Evolutionary conservation across 2,797 vertebrate genomes (phyloP).

Genomic region (Artibeus lituratus): DNA sequence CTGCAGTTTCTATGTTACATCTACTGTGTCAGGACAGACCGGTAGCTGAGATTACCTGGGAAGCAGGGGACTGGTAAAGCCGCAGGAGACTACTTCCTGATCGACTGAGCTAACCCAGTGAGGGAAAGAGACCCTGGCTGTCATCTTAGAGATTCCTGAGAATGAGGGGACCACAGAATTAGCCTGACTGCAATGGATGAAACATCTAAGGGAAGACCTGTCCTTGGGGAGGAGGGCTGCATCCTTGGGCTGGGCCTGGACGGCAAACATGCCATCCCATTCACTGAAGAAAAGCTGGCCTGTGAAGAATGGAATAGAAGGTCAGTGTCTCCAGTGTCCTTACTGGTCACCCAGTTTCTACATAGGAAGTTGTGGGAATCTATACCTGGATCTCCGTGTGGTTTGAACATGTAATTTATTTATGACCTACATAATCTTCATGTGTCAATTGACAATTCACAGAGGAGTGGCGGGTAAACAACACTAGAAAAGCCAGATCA

Average conservation of each 20-base stretch:
- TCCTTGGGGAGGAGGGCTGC: neutral
- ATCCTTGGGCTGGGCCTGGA: neutral
- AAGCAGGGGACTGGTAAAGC: neutral
- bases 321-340: accelerated
- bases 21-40: neutral
- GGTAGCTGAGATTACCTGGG: neutral
- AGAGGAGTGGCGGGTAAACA: neutral
- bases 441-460: neutral
- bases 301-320: neutral
- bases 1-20: accelerated
- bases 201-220: neutral
- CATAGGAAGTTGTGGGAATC: neutral
- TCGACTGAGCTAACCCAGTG: neutral
- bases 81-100: neutral
- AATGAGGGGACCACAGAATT: neutral
- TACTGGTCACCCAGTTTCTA: neutral
- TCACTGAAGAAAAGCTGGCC: neutral
- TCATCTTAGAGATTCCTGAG: neutral
- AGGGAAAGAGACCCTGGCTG: neutral
- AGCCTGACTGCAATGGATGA: neutral
- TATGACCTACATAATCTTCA: neutral
- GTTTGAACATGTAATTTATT: neutral
- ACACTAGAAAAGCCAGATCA: neutral
- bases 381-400: neutral
- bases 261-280: neutral